Evolutionary conservation across 2,797 vertebrate species (phyloP), one percentile per base, ranked within the genome.

Genomic region (Lepus townsendii): DNA sequence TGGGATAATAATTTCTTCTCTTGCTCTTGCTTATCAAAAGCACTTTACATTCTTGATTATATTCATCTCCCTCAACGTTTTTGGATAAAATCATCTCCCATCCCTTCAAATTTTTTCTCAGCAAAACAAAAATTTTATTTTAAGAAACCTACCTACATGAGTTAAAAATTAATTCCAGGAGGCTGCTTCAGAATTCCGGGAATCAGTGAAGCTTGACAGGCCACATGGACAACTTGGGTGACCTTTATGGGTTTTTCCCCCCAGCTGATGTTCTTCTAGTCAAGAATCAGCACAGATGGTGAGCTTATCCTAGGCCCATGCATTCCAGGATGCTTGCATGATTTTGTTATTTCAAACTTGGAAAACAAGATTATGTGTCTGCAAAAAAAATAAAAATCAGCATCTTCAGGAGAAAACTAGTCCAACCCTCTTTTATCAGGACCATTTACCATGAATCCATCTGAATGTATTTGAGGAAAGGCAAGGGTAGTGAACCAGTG

Each of bases 151-250:
- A 76, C 91, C 95, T 94, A 94, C 52, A 27, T 63, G 95, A 96
- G 97, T 98, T 98, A 98, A 98, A 94, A 95, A 96, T 98, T 98
- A 97, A 98, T 95, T 76, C 20, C 35, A 86, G 77, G 71, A 93
- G 66, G 94, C 79, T 38, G 30, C 85, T 97, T 92, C 90, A 97
- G 96, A 97, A 98, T 98, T 96, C 96, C 96, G 94, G 91, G 75
- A 93, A 90, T 38, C 96, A 71, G 73, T 90, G 96, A 96, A 96
- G 96, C 95, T 82, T 47, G 92, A 90, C 96, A 68, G 77, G 62
- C 79, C 94, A 80, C 5, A 10, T 38, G 35, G 62, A 62, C 32
- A 90, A 72, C 63, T 92, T 85, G 73, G 88, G 52, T 90, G 96
- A 96, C 91, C 97, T 94, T 79, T 63, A 16, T 86, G 95, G 95